These are phyloP conservation scores for Melitaea cinxia DNA, from an alignment of 1,140 invertebrate species.

Conservation along the genomic window DNA sequence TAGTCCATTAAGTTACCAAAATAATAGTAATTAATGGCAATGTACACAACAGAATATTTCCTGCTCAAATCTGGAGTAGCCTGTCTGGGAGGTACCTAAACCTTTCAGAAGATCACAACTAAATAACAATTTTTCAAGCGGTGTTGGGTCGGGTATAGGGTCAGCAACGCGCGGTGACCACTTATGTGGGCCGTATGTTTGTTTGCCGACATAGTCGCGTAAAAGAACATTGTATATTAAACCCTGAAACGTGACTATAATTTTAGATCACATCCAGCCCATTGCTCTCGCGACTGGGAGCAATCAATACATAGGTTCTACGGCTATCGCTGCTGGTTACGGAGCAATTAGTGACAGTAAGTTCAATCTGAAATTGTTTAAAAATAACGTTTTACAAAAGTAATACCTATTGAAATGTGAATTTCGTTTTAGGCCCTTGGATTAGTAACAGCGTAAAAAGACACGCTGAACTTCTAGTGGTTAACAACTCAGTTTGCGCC, in stretches of 20 bases:
- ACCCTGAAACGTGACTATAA: not conserved
- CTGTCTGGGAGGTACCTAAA: too few relatives aligned
- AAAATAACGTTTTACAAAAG: too few relatives aligned
- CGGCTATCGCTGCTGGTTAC: not conserved
- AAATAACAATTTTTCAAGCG: too few relatives aligned
- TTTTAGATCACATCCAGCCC: not conserved
- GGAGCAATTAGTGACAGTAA: not conserved
- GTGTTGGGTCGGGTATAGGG: too few relatives aligned
- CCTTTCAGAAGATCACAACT: too few relatives aligned
- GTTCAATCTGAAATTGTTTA: not conserved
- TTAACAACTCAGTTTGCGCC: conserved; percentile 36
- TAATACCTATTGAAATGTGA: not conserved
- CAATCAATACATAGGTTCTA: not conserved
- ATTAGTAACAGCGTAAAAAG: not conserved
- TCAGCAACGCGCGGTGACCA: not conserved
- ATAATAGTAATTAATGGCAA: too few relatives aligned
- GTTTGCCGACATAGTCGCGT: too few relatives aligned
- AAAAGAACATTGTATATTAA: too few relatives aligned
- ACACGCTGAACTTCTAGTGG: conserved; percentile 36
- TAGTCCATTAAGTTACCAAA: too few relatives aligned
- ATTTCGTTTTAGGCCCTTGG: conserved; percentile 22
- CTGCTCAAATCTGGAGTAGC: too few relatives aligned
- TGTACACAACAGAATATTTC: too few relatives aligned
- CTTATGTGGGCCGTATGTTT: too few relatives aligned
- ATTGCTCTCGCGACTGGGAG: not conserved